A percentile compares a stretch with the other conserved stretches of the same genome.
These are phyloP conservation scores for Hipparchia semele DNA, from an alignment of 2,888 invertebrate species.

Conservation along the genomic window DNA sequence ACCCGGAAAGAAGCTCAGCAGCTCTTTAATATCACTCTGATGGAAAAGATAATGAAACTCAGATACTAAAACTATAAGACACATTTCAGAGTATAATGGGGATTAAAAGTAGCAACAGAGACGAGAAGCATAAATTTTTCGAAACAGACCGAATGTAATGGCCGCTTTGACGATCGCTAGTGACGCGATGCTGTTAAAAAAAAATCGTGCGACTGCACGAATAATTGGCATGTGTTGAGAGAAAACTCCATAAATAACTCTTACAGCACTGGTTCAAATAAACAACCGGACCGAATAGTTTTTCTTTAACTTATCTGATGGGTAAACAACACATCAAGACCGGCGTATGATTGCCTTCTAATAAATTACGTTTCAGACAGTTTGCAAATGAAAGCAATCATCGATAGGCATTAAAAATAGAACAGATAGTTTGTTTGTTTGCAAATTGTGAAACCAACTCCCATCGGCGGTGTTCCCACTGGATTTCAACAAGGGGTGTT, in stretches of 20 bases:
- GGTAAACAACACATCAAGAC: constrained; percentile 8
- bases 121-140: constrained; percentile 13
- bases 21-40: background rate
- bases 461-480: no score
- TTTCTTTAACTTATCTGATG: constrained; percentile 14
- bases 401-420: constrained; percentile 7
- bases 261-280: constrained; percentile 31
- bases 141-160: constrained; percentile 31
- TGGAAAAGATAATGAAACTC: background rate
- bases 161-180: constrained; percentile 37
- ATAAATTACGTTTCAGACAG: constrained; percentile 3
- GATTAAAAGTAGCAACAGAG: constrained; percentile 9
- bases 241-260: constrained; percentile 63
- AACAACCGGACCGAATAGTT: constrained; percentile 30
- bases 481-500: no score
- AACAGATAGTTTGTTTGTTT: background rate
- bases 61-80: no score
- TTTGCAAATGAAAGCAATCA: constrained; percentile 13
- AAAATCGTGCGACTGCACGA: constrained; percentile 59
- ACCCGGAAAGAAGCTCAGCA: no score
- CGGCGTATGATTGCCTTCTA: background rate
- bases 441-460: no score
- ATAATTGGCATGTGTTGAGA: constrained; percentile 59
- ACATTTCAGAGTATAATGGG: background rate
- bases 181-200: constrained; percentile 42